Percentiles rank a stretch among this genome's conserved stretches.
These are phyloP conservation scores for Gymnogyps californianus DNA, from an alignment of 2,113 vertebrate genomes.

Conservation along the genomic window DNA sequence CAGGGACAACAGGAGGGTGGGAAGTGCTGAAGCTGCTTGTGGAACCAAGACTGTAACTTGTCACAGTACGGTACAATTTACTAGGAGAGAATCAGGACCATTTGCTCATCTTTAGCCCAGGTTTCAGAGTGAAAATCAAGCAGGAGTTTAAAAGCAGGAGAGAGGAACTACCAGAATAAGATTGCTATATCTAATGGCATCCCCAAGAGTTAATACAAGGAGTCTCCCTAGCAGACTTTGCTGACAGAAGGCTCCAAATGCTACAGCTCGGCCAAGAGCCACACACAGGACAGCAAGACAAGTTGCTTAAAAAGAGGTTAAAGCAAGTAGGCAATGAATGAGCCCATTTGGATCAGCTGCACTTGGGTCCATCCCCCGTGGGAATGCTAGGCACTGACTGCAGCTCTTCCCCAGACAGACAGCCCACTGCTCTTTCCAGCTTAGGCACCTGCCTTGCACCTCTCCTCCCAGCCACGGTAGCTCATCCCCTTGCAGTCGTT, in stretches of 20 bases:
- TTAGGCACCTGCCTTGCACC: neutral
- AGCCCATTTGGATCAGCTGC: neutral
- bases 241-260: neutral
- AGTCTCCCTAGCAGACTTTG: neutral
- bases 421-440: neutral
- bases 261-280: neutral
- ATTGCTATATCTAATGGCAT: no score
- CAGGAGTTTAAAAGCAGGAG: neutral
- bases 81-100: neutral
- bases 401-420: neutral
- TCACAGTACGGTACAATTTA: neutral
- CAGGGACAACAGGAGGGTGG: neutral
- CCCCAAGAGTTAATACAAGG: neutral
- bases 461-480: neutral
- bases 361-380: neutral
- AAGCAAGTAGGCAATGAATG: neutral
- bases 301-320: neutral
- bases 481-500: no score
- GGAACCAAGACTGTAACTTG: neutral
- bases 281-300: neutral
- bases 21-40: neutral
- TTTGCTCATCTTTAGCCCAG: neutral
- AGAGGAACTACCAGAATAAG: neutral
- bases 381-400: neutral
- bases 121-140: neutral